Conservation (phyloP, 2,113 vertebrate species). For the Cinclus cinclus region DNA sequence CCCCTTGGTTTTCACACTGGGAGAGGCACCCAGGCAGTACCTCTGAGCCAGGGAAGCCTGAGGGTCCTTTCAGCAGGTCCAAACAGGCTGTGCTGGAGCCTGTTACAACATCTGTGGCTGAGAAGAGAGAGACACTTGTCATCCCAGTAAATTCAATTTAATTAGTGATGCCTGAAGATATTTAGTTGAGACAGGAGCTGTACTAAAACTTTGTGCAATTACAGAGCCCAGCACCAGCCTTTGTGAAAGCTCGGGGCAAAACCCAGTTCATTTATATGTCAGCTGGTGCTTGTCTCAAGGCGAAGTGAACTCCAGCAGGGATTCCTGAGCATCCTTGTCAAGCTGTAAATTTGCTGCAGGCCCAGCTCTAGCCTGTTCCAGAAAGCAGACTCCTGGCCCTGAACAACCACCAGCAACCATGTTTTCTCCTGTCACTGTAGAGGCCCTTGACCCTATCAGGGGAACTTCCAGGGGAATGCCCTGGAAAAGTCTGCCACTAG, state of each 20-base stretch:
- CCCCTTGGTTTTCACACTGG: neutral
- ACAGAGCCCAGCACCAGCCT: neutral
- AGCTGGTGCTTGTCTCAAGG: neutral
- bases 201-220: neutral
- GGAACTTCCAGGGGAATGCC: too few species aligned
- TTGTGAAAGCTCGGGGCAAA: neutral
- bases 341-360: neutral
- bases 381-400: neutral
- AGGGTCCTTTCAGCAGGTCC: neutral
- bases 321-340: neutral
- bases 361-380: neutral
- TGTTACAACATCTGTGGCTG: neutral
- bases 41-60: neutral
- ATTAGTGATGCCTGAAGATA: neutral
- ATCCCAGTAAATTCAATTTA: neutral
- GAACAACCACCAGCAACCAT: fast-evolving
- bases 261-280: neutral
- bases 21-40: neutral
- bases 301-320: neutral
- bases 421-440: neutral
- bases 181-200: neutral
- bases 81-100: neutral
- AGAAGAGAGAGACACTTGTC: neutral
- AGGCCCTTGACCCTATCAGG: too few species aligned
- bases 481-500: too few species aligned